Evolutionary conservation across 2,888 invertebrate genomes (phyloP).

Genomic region (Drosophila multiciliata): DNA sequence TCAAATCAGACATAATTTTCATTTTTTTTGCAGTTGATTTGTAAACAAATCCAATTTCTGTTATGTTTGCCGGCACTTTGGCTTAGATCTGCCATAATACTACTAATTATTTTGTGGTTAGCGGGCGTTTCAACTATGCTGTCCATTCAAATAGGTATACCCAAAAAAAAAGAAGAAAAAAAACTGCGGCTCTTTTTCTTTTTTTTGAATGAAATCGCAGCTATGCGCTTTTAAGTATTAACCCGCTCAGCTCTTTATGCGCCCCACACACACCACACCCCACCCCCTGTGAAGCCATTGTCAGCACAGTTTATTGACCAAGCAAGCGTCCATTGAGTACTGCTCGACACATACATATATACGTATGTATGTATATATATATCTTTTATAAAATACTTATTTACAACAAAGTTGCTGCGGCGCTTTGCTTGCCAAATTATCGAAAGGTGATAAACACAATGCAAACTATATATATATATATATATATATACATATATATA

Average conservation of each 20-base stretch:
- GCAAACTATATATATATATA: neutral
- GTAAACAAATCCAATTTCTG: slow-evolving; percentile 48
- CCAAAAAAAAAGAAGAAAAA: neutral
- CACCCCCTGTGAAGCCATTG: slow-evolving; percentile 22
- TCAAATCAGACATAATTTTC: slow-evolving; percentile 54
- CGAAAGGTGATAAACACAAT: slow-evolving; percentile 44
- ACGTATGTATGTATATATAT: neutral
- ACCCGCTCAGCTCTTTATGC: neutral
- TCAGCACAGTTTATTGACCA: slow-evolving; percentile 73
- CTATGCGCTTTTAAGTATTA: slow-evolving; percentile 42
- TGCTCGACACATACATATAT: neutral
- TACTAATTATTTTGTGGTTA: slow-evolving; percentile 16
- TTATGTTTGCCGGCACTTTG: slow-evolving; percentile 2
- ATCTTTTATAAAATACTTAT: slow-evolving; percentile 9
- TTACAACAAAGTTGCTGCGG: slow-evolving; percentile 52
- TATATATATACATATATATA: neutral
- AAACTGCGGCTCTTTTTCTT: slow-evolving; percentile 43
- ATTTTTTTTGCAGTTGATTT: slow-evolving; percentile 65
- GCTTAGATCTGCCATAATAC: neutral
- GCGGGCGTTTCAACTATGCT: slow-evolving; percentile 11
- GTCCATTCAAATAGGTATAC: slow-evolving; percentile 18
- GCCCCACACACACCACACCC: too few relatives aligned
- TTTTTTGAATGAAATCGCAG: slow-evolving; percentile 68
- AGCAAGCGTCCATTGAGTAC: slow-evolving; percentile 47
- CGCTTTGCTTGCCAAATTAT: slow-evolving; percentile 41